phyloP scores from a whole-genome alignment of 2,113 vertebrate genomes.

The Aegotheles bennettii region DNA sequence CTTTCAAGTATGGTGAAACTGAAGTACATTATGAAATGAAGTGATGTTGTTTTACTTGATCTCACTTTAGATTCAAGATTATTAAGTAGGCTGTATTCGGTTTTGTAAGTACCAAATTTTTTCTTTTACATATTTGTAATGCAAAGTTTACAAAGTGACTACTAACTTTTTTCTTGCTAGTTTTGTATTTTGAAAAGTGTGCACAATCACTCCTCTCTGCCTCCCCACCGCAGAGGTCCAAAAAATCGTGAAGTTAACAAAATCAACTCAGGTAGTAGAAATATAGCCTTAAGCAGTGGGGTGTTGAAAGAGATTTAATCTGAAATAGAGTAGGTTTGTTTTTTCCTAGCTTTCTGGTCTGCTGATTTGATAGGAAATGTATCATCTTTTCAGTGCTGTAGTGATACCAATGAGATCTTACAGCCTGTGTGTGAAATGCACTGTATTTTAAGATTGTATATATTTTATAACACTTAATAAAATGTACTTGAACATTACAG shows the following conservation, averaged over 20 bases:
- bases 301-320: background rate
- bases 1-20: conserved; percentile 65
- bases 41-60: conserved; percentile 24
- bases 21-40: conserved; percentile 63
- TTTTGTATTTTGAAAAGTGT: conserved; percentile 35
- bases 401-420: background rate
- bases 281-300: background rate
- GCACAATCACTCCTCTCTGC: background rate
- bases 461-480: conserved; percentile 55
- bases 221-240: background rate
- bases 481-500: background rate
- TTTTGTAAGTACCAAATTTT: conserved; percentile 67
- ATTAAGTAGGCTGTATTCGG: conserved; percentile 37
- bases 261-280: conserved; percentile 34
- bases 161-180: conserved; percentile 43
- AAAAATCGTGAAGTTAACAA: background rate
- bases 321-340: background rate
- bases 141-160: conserved; percentile 58
- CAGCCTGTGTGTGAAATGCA: background rate
- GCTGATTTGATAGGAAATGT: background rate
- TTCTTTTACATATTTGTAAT: conserved; percentile 61
- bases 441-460: conserved; percentile 17
- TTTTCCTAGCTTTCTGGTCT: background rate
- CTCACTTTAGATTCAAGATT: conserved; percentile 53
- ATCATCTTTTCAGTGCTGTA: background rate